Base-by-base conservation (phyloP, 2,888 invertebrate genomes). In the Tipula unca region DNA sequence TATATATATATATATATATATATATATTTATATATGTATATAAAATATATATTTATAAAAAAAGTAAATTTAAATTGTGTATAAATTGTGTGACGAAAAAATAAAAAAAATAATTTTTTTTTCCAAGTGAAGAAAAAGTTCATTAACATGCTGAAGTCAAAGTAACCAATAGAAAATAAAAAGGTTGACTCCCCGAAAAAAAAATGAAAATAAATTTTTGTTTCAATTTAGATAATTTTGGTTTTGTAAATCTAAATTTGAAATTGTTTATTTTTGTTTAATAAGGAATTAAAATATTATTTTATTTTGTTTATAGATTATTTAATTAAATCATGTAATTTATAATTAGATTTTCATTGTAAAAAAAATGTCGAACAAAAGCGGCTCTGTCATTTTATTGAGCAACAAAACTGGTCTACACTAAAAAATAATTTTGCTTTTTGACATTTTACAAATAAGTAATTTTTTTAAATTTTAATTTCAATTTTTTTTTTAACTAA, bases 151-250 rank as follows among this genome's bases (percentile, higher is more conserved):
- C 36, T 84, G 84, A 84, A 84, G 84, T 84, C 36, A 36, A 84
- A 84, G 36, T 84, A 84, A 84, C 32, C 32, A 84, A 84, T 84
- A 84, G 36, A 36, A 84, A 84, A 84, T 25, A 39, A 84, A 84
- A 84, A 84, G 84, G 84, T 84, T 84, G 84, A 84, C 84, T 84
- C 84, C 84, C 84, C 83, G 35, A 83, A 83, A 83, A 83, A 82
- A 32, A 35, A 32, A 83, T 83, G 35, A 29, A 35, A 83, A 83
- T 32, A 32, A 82, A 83, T 83, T 83, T 83, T 83, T 29, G 83
- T 35, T 32, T 83, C n/a, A 32, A 32, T 83, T 83, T 35, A 32
- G 17, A 83, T 32, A 32, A 32, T 83, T 83, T 83, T 83, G 35
- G 83, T 83, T 83, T 83, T 32, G 83, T 32, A 4, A 83, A 83